Evolutionary conservation across 2,797 vertebrate species (phyloP).

Genomic region (Eurystomus glaucurus): DNA sequence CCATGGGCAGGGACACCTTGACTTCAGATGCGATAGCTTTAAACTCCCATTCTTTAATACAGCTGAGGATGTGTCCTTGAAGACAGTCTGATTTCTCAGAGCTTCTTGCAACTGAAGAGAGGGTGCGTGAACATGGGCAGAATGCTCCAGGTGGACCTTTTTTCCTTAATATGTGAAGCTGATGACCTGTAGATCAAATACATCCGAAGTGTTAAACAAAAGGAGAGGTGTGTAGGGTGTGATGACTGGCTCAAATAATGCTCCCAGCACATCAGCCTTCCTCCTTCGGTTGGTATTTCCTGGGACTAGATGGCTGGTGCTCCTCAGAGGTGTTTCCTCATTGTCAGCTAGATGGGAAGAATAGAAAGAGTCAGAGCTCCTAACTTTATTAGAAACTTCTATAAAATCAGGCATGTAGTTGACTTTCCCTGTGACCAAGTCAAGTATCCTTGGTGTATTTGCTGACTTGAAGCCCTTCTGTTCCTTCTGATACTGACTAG

Average conservation of each 20-base stretch:
- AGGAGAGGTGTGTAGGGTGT: background rate
- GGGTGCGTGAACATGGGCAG: background rate
- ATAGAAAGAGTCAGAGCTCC: background rate
- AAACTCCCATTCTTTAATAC: background rate
- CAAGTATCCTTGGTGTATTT: background rate
- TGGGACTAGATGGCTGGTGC: background rate
- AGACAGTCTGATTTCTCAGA: background rate
- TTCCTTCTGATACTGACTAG: background rate
- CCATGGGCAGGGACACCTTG: no score
- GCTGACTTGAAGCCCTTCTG: background rate
- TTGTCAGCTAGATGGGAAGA: background rate
- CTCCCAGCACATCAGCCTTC: background rate
- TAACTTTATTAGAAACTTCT: background rate
- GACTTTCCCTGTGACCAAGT: background rate
- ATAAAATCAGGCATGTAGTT: background rate
- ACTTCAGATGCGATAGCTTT: background rate
- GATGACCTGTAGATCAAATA: background rate
- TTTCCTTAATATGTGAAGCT: background rate
- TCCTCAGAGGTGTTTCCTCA: background rate
- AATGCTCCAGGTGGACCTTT: background rate
- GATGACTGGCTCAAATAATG: background rate
- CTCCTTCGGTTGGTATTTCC: background rate
- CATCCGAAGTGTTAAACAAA: background rate
- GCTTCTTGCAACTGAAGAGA: background rate
- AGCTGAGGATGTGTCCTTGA: background rate